phyloP scores from a whole-genome alignment of 2,797 vertebrate species.

The Clarias pachynema region DNA sequence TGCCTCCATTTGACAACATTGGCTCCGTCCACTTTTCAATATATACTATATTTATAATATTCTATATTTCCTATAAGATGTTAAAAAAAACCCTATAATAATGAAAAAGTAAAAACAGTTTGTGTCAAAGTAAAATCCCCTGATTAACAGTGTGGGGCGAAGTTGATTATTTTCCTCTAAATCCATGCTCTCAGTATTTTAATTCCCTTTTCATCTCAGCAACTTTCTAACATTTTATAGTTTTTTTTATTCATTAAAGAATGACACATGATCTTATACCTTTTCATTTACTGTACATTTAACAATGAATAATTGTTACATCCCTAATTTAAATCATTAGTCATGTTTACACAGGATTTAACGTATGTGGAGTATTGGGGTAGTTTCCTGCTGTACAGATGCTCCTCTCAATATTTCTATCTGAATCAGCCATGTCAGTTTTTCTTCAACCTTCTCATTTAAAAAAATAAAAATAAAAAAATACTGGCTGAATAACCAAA shows the following conservation, averaged over 20 bases:
- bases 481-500: no score
- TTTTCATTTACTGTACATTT: not conserved
- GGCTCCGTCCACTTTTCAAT: not conserved
- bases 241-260: not conserved
- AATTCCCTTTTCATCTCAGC: not conserved
- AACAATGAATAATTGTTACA: not conserved
- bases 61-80: no score
- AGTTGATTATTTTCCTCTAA: not conserved
- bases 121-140: not conserved
- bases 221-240: not conserved
- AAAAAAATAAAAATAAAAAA: no score
- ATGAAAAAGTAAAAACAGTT: not conserved
- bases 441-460: no score
- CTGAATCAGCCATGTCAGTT: no score
- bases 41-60: no score
- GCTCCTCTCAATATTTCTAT: no score
- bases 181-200: not conserved
- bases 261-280: not conserved
- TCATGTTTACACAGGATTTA: no score
- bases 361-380: no score
- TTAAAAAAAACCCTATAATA: not conserved
- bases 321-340: no score
- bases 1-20: slow-evolving; percentile 21
- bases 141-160: not conserved
- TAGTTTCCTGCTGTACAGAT: no score